A percentile compares a stretch with the other conserved stretches of the same genome.
Evolutionary conservation across 2,888 invertebrate genomes (phyloP).

Genomic region (Eilema depressum): DNA sequence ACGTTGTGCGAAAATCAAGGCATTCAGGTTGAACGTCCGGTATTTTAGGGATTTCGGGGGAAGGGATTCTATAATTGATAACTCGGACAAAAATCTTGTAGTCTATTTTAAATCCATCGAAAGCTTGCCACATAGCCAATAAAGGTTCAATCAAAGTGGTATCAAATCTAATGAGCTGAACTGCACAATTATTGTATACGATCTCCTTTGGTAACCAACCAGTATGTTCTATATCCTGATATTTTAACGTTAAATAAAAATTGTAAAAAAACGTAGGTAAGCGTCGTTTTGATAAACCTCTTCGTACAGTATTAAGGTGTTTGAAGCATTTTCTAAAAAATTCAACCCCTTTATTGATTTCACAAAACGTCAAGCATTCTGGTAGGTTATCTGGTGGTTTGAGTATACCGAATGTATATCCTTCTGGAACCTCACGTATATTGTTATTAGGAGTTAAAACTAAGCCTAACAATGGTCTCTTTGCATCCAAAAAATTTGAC

Average conservation of each 20-base stretch:
- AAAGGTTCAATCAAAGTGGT: constrained; percentile 80
- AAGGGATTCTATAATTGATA: constrained; percentile 76
- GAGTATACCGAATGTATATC: constrained; percentile 79
- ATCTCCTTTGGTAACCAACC: constrained; percentile 79
- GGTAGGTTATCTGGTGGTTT: constrained; percentile 76
- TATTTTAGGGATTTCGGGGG: constrained; percentile 76
- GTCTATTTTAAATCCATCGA: constrained; percentile 76
- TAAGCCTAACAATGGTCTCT: constrained; percentile 71
- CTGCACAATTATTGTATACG: constrained; percentile 77
- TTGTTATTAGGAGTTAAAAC: constrained; percentile 82
- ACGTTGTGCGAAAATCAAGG: constrained; percentile 74
- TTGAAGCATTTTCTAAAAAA: constrained; percentile 78
- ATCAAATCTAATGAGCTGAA: constrained; percentile 77
- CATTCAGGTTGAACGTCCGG: constrained; percentile 68
- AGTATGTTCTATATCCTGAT: constrained; percentile 70
- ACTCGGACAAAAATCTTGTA: constrained; percentile 83
- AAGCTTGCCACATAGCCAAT: constrained; percentile 77
- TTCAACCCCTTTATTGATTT: constrained; percentile 67
- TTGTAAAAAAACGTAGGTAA: constrained; percentile 67
- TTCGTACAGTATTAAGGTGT: constrained; percentile 77
- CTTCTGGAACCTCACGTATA: constrained; percentile 75
- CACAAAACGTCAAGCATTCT: constrained; percentile 75
- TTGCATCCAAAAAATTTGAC: constrained; percentile 71
- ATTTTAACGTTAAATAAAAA: constrained; percentile 71
- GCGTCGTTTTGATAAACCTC: constrained; percentile 64